Conservation (phyloP, 2,888 invertebrate genomes). For the Biston stratarius region DNA sequence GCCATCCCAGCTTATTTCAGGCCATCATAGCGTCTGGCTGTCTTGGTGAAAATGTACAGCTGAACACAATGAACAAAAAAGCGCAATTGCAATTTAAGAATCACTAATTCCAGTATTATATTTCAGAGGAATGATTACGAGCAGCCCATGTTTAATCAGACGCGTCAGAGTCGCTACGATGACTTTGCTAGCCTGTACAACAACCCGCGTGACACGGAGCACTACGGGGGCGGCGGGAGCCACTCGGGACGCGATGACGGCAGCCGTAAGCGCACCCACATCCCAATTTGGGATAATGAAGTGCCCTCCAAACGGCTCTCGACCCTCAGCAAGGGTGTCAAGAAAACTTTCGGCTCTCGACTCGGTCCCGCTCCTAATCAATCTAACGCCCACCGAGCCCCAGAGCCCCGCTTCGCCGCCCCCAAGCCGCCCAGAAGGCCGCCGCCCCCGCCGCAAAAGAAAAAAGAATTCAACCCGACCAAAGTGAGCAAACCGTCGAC, state of each 20-base stretch:
- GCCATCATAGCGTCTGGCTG: neutral
- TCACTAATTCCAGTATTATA: conserved; percentile 30
- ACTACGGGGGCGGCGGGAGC: neutral
- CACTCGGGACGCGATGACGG: conserved; percentile 1
- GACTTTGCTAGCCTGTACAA: conserved; percentile 58
- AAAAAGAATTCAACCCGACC: conserved; percentile 51
- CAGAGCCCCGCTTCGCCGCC: conserved; percentile 13
- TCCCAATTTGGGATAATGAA: conserved; percentile 52
- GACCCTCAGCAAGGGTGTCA: conserved; percentile 30
- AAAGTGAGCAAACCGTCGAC: conserved; percentile 58
- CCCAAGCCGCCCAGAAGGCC: conserved; percentile 36
- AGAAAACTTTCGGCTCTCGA: conserved; percentile 40
- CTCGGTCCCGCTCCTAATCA: conserved; percentile 37
- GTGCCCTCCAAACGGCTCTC: conserved; percentile 55
- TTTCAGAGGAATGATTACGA: conserved; percentile 50
- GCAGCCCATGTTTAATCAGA: conserved; percentile 45
- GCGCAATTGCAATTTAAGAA: neutral
- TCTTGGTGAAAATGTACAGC: neutral
- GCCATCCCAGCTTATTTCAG: too few species aligned
- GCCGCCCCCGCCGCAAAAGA: conserved; percentile 36
- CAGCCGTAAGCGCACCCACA: conserved; percentile 55
- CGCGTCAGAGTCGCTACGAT: conserved; percentile 37
- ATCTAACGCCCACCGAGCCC: conserved; percentile 6
- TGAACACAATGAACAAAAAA: neutral
- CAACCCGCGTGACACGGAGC: conserved; percentile 37